Base-by-base conservation (phyloP, 2,888 invertebrate genomes). In the Ophion obscuratus region DNA sequence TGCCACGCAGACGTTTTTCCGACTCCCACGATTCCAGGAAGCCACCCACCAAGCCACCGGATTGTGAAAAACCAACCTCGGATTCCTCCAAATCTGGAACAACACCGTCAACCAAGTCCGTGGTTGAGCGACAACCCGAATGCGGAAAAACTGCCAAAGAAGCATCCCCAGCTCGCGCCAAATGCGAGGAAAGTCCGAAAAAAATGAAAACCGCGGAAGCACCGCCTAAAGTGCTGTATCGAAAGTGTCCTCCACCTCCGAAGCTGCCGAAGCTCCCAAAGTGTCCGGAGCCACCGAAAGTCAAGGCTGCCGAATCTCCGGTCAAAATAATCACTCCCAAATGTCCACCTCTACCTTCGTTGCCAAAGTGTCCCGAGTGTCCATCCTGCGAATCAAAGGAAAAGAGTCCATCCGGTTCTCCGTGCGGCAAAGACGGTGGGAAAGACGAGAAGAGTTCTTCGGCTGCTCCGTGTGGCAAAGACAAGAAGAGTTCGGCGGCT, bases 241-340 rank as follows among this genome's bases (percentile, higher is more conserved):
- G 76, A 40, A 88, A 89, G 61, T 90, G 88, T 83, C 88, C 89
- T 53, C 88, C 88, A 9, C 78, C 83, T 0, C 88, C 88, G n/a
- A 87, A 86, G 31, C 77, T 86, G 40, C 87, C 88, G 27, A 81
- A 88, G 78, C 76, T 88, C 9, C 88, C 89, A 5, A 84, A 87
- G 73, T 87, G 77, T 40, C 79, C 81, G 17, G 66, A 78, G 20
- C 78, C 67, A 24, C 70, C 75, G 1, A 79, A 83, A 11, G 70
- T 66, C 20, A 76, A 77, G 36, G 20, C 62, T 31, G n/a, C 40
- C 24, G 14, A 81, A 75, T 53, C 85, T 14, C 36, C 68, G 17
- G 14, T 20, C 2, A 79, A 59, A 40, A 59, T 71, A 3, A 67
- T n/a, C 24, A 14, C 57, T 20, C 82, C 88, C 0, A 89, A 88